These are phyloP conservation scores for Tor tambroides DNA, from an alignment of 2,113 vertebrate genomes.

Conservation along the genomic window DNA sequence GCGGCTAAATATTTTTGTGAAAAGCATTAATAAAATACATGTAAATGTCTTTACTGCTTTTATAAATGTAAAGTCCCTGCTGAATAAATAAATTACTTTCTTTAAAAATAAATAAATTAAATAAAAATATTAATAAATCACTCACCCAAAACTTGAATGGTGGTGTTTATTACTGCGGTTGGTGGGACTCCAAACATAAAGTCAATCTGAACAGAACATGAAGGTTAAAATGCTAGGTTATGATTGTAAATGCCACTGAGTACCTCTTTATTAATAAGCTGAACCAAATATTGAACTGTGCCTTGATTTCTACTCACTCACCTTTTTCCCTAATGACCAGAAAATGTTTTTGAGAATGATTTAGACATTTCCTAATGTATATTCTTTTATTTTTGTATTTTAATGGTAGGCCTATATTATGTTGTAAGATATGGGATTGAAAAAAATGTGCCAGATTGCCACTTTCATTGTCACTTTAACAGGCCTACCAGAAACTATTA, in stretches of 20 bases:
- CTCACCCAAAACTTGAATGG: neutral
- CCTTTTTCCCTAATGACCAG: neutral
- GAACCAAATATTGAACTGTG: neutral
- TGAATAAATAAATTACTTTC: neutral
- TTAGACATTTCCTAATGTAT: neutral
- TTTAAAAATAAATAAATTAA: neutral
- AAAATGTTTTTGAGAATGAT: constrained; percentile 4
- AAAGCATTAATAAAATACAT: neutral
- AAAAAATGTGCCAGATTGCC: neutral
- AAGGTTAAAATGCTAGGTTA: neutral
- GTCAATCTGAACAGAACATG: neutral
- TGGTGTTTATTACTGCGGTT: neutral
- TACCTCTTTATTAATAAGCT: neutral
- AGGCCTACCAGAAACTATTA: neutral
- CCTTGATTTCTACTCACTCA: neutral
- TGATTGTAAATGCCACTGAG: neutral
- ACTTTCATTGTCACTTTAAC: constrained; percentile 4
- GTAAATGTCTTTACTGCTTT: neutral
- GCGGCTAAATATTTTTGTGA: neutral
- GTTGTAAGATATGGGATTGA: neutral
- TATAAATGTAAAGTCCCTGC: neutral
- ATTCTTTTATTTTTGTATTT: neutral
- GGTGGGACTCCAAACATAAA: neutral
- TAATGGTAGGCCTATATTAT: neutral
- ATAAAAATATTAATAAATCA: neutral